Base-by-base conservation (phyloP, 2,797 vertebrate genomes). In the Euphonia xanthogaster region DNA sequence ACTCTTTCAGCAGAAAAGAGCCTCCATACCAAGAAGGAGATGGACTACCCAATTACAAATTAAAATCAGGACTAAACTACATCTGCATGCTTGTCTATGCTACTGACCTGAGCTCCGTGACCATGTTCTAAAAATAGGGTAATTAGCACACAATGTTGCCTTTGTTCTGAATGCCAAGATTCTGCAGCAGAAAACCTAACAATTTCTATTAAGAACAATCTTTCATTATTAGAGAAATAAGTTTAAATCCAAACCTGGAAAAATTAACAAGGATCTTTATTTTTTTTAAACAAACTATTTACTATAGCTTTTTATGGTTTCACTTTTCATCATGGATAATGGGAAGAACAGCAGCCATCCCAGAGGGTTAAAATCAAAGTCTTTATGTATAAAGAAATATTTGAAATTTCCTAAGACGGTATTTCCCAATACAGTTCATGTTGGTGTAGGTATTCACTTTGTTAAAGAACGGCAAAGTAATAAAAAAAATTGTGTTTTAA, bases 121-220 rank as follows among this genome's bases (percentile, higher is more conserved):
- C 61, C 68, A 28, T 24, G 28, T 75, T 90, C 88, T 93, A 94
- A 94, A 95, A 82, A 93, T 65, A 91, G 66, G 2, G 27, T 60
- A 86, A 94, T 94, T 93, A 95, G 70, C 54, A 90, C 20, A 91
- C 82, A 95, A 74, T 33, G 12, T 10, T 23, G 74, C 45, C 63
- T 92, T 88, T 96, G 67, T 93, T 93, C 66, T 48, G 24, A 48
- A 71, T 77, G 77, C 74, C 74, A 87, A 80, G 61, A 55, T 74
- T 83, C 61, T 72, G 57, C 47, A 75, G 54, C 47, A 90, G 50
- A 96, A 95, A 86, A 58, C 9, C 44, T 68, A 88, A 24, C 16
- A 27, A 77, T 40, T 83, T 74, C 61, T 90, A 47, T 61, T 81
- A 39, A 45, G n/a, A 63, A 88, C 28, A 66, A 75, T 30, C 25